Percentiles rank a stretch among this genome's conserved stretches.
phyloP scores from a whole-genome alignment of 2,113 vertebrate species.

The Aythya baeri region DNA sequence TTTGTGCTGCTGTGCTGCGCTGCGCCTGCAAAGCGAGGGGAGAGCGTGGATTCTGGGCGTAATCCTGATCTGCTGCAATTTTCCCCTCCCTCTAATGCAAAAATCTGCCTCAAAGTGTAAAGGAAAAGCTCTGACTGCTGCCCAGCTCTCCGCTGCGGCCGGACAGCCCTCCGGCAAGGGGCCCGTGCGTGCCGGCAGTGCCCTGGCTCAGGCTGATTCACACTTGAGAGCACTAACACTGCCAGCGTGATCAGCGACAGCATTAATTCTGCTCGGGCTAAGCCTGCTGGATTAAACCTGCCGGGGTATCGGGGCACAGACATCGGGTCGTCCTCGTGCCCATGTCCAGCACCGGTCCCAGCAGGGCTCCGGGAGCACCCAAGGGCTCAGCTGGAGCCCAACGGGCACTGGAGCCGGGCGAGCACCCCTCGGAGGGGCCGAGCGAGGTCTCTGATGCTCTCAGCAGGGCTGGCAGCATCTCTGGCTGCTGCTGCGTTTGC shows the following conservation, averaged over 20 bases:
- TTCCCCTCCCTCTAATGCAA: neutral
- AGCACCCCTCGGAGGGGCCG: neutral
- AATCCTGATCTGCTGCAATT: neutral
- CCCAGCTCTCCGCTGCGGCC: neutral
- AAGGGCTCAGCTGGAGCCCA: neutral
- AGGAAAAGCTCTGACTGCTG: neutral
- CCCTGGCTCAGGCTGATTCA: neutral
- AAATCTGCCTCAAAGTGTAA: neutral
- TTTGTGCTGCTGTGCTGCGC: neutral
- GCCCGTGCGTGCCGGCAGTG: neutral
- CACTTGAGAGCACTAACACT: neutral
- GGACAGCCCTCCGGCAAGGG: neutral
- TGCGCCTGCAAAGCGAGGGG: neutral
- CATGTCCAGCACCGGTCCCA: fast-evolving
- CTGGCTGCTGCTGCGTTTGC: neutral
- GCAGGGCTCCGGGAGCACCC: neutral
- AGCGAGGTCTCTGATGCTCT: neutral
- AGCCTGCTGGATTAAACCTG: neutral
- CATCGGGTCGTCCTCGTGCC: neutral
- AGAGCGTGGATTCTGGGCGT: fast-evolving
- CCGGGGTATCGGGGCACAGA: neutral
- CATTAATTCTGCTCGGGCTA: neutral
- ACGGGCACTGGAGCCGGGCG: fast-evolving
- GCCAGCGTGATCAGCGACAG: neutral
- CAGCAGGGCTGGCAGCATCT: neutral